phyloP scores from a whole-genome alignment of 2,888 invertebrate species.

The Orchesella flavescens region DNA sequence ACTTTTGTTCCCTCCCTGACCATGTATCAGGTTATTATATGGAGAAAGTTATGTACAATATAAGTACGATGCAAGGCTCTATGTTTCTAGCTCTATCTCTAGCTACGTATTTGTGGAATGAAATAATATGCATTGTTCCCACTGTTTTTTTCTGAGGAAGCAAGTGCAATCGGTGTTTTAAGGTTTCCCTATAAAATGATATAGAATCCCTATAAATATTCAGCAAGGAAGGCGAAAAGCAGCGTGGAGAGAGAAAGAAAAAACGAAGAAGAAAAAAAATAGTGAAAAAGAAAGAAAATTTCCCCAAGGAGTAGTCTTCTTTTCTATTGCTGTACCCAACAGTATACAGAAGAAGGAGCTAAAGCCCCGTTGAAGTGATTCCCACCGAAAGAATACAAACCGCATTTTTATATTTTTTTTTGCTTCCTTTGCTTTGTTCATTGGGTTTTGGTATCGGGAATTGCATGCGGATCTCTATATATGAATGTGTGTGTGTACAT shows the following conservation, averaged over 20 bases:
- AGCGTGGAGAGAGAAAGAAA: neutral
- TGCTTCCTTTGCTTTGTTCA: constrained; percentile 52
- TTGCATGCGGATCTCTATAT: constrained; percentile 19
- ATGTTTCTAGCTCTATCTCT: neutral
- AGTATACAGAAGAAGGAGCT: constrained; percentile 18
- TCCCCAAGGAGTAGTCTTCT: constrained; percentile 28
- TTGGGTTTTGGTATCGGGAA: constrained; percentile 53
- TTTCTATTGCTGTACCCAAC: neutral
- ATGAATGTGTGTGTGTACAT: no score
- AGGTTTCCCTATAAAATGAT: constrained; percentile 24
- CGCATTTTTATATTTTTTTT: constrained; percentile 63
- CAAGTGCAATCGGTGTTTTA: constrained; percentile 14
- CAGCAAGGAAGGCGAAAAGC: constrained; percentile 8
- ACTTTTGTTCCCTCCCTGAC: neutral
- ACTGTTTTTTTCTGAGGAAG: neutral
- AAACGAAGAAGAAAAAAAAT: constrained; percentile 3
- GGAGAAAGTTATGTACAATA: neutral
- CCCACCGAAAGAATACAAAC: constrained; percentile 67
- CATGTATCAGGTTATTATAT: neutral
- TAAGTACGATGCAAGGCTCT: neutral
- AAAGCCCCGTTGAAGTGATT: constrained; percentile 49
- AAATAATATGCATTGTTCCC: neutral
- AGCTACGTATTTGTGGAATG: neutral
- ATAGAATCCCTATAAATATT: constrained; percentile 44
- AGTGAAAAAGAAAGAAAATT: constrained; percentile 43